A percentile compares a stretch with the other conserved stretches of the same genome.
These are phyloP conservation scores for Acholoe squamosa DNA, from an alignment of 2,888 invertebrate species.

Conservation along the genomic window DNA sequence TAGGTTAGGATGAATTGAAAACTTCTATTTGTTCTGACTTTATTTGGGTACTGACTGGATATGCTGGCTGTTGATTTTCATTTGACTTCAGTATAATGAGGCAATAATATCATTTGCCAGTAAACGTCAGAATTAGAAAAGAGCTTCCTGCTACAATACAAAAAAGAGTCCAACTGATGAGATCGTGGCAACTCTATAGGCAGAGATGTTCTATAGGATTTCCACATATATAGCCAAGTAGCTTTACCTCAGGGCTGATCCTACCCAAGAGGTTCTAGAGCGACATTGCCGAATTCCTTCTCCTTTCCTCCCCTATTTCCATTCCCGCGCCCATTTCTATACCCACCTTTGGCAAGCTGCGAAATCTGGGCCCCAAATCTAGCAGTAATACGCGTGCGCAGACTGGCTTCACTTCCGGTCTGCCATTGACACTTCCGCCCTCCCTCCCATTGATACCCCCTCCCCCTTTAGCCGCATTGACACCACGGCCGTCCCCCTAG, in stretches of 20 bases:
- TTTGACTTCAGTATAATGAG: too few relatives aligned
- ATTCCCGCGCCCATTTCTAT: background rate
- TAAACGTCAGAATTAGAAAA: too few relatives aligned
- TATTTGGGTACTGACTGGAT: too few relatives aligned
- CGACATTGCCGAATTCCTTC: background rate
- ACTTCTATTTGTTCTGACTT: too few relatives aligned
- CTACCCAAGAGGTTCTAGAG: background rate
- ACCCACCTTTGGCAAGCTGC: background rate
- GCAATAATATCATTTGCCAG: too few relatives aligned
- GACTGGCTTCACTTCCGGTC: slow-evolving; percentile 38
- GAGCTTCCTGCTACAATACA: too few relatives aligned
- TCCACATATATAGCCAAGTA: too few relatives aligned
- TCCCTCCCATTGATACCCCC: slow-evolving; percentile 5
- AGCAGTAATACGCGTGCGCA: slow-evolving; percentile 50
- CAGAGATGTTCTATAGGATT: too few relatives aligned
- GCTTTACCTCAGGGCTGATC: background rate
- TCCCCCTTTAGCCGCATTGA: background rate
- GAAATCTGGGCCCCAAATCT: slow-evolving; percentile 54
- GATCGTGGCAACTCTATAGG: too few relatives aligned
- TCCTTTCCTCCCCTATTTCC: background rate
- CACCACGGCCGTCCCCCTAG: background rate
- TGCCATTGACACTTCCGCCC: slow-evolving; percentile 12
- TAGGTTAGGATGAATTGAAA: too few relatives aligned
- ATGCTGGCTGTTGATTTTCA: too few relatives aligned
- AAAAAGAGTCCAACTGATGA: too few relatives aligned